Evolutionary conservation across 2,888 invertebrate species (phyloP).

Genomic region (Phortica okadai): DNA sequence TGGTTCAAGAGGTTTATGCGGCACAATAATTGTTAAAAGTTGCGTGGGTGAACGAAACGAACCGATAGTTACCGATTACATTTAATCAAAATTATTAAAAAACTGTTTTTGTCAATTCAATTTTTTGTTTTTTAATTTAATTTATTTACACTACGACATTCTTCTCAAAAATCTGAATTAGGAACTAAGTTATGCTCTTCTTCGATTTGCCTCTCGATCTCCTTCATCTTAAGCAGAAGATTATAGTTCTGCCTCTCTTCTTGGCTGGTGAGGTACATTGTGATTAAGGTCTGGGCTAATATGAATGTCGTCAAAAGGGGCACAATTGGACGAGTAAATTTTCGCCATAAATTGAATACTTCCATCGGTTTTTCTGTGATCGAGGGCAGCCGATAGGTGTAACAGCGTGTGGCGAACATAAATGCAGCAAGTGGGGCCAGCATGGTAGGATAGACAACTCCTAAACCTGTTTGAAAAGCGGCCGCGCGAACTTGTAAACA

Average conservation of each 20-base stretch:
- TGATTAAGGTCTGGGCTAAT: slow-evolving; percentile 78
- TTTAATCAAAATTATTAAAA: too few species aligned
- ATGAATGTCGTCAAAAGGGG: slow-evolving; percentile 77
- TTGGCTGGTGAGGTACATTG: slow-evolving; percentile 80
- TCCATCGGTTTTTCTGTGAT: slow-evolving; percentile 79
- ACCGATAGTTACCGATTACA: too few species aligned
- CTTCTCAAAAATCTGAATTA: too few species aligned
- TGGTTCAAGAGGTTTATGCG: too few species aligned
- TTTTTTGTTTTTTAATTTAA: too few species aligned
- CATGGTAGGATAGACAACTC: slow-evolving; percentile 80
- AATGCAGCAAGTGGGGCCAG: slow-evolving; percentile 80
- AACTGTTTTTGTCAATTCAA: too few species aligned
- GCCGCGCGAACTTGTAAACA: slow-evolving; percentile 82
- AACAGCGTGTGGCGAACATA: slow-evolving; percentile 80
- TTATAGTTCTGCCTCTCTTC: slow-evolving; percentile 78
- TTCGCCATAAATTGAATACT: slow-evolving; percentile 78
- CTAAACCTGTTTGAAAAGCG: slow-evolving; percentile 78
- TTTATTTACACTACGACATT: too few species aligned
- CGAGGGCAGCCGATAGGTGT: slow-evolving; percentile 82
- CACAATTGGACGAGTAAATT: slow-evolving; percentile 79
- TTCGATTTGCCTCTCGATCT: slow-evolving; percentile 65
- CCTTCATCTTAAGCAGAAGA: slow-evolving; percentile 64
- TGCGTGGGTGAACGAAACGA: too few species aligned
- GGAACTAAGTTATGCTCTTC: slow-evolving; percentile 41
- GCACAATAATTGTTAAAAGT: too few species aligned